A percentile compares a stretch with the other conserved stretches of the same genome.
phyloP scores from a whole-genome alignment of 2,113 vertebrate genomes.

The Aptenodytes patagonicus region DNA sequence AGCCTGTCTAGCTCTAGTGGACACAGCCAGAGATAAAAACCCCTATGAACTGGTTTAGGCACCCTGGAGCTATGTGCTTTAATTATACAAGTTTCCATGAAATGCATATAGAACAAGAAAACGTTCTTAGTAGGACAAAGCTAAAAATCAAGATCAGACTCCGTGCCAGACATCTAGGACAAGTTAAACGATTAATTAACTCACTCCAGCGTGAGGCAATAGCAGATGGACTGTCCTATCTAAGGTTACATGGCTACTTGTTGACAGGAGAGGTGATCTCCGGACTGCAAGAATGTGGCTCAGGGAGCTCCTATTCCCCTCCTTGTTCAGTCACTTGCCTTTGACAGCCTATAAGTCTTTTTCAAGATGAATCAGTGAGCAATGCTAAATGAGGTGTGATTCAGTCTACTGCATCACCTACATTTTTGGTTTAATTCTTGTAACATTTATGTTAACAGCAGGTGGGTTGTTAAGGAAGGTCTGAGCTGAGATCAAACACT shows the following conservation, averaged over 20 bases:
- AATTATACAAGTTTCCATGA: slow-evolving; percentile 15
- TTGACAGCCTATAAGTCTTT: neutral
- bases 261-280: slow-evolving; percentile 1
- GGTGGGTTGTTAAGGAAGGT: neutral
- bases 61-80: slow-evolving; percentile 17
- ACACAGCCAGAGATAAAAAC: neutral
- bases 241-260: neutral
- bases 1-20: neutral
- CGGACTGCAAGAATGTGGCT: neutral
- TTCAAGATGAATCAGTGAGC: neutral
- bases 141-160: neutral
- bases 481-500: neutral
- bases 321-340: neutral
- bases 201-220: neutral
- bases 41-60: slow-evolving; percentile 29
- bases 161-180: slow-evolving; percentile 8
- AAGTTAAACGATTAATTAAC: neutral
- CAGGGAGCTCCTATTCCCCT: neutral
- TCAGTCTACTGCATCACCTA: neutral
- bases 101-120: slow-evolving; percentile 6
- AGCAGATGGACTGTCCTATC: neutral
- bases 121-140: slow-evolving; percentile 13
- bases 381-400: neutral
- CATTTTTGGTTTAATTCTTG: neutral
- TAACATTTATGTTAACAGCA: neutral